Conservation (phyloP, 2,888 invertebrate genomes). For the Amphipoea lucens region DNA sequence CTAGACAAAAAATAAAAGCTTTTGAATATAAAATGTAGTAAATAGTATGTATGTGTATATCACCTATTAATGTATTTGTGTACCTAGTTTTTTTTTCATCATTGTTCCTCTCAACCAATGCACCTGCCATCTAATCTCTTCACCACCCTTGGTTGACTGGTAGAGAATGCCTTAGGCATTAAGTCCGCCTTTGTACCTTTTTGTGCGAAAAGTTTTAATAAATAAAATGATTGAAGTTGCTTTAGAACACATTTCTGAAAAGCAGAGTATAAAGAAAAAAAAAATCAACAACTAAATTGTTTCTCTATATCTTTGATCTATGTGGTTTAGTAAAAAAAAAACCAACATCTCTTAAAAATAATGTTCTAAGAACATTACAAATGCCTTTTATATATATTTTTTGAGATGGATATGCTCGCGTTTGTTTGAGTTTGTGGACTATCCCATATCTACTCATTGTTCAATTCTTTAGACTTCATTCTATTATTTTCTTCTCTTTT, state of each 20-base stretch:
- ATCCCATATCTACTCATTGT: background rate
- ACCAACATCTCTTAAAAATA: rapidly evolving
- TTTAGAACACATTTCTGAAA: no score
- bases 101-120: no score
- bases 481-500: background rate
- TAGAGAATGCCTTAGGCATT: no score
- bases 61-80: no score
- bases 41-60: no score
- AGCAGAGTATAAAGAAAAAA: background rate
- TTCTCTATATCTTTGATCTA: background rate
- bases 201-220: no score
- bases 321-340: background rate
- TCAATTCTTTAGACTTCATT: background rate
- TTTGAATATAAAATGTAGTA: background rate
- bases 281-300: background rate
- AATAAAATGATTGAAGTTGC: background rate
- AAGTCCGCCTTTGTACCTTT: no score
- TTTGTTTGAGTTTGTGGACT: background rate
- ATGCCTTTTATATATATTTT: background rate
- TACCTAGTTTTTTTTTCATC: no score
- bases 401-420: background rate
- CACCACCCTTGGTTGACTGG: no score
- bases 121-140: no score
- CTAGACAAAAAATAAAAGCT: background rate
- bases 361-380: background rate